These are phyloP conservation scores for Eristalinus sepulchralis DNA, from an alignment of 2,888 invertebrate genomes.

Conservation along the genomic window DNA sequence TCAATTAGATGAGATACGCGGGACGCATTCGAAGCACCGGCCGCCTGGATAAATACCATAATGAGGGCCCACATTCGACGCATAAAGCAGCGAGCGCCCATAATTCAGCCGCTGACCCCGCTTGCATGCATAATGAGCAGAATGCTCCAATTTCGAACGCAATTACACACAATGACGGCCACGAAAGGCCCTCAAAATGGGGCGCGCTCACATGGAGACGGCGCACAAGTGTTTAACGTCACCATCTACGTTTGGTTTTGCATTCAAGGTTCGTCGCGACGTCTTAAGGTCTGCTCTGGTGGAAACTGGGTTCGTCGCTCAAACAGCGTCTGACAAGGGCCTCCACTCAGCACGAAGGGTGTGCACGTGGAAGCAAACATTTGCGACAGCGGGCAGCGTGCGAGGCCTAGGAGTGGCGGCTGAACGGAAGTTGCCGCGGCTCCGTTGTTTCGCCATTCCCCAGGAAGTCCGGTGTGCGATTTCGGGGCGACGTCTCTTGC, in stretches of 20 bases:
- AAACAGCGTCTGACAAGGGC: conserved; percentile 7
- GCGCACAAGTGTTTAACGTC: not conserved
- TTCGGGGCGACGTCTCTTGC: not conserved
- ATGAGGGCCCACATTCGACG: conserved; percentile 8
- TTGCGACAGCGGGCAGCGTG: not conserved
- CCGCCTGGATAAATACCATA: not conserved
- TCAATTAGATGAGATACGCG: not conserved
- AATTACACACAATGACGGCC: conserved; percentile 46
- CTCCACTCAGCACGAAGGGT: not conserved
- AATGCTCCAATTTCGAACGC: conserved; percentile 62
- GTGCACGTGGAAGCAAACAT: not conserved
- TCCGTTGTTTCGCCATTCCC: conserved; percentile 7
- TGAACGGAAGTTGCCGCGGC: not conserved
- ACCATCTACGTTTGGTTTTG: not conserved
- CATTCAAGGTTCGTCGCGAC: not conserved
- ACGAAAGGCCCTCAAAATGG: conserved; percentile 38
- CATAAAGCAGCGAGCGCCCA: conserved; percentile 9
- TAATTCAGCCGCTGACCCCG: conserved; percentile 42
- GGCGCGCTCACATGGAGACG: not conserved
- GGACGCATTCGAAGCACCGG: not conserved
- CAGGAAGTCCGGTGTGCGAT: conserved; percentile 50
- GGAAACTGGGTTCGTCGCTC: conserved; percentile 38
- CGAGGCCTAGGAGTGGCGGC: not conserved
- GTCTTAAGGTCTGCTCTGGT: conserved; percentile 5
- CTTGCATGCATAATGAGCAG: conserved; percentile 64